Conservation (phyloP, 2,797 vertebrate genomes). For the Tachyglossus aculeatus region DNA sequence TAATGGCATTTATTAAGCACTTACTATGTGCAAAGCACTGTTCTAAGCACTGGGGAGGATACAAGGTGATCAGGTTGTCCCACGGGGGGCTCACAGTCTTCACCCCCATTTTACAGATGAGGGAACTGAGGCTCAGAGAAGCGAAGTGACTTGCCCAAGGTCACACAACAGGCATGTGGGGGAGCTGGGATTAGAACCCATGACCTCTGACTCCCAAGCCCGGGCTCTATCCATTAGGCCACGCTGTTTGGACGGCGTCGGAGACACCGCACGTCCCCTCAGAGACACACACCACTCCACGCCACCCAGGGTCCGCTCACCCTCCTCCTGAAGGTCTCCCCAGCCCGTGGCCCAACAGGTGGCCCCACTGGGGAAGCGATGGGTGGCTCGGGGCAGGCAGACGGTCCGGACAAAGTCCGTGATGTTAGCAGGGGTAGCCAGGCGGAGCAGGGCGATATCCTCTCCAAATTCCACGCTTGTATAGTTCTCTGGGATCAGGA, state of each 20-base stretch:
- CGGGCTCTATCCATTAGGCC: fast-evolving
- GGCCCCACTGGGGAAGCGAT: conserved; percentile 58
- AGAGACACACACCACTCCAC: fast-evolving
- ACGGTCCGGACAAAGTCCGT: conserved; percentile 41
- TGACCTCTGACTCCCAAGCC: neutral
- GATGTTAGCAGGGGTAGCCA: conserved; percentile 48
- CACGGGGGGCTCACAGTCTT: too few relatives aligned
- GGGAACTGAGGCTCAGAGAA: too few relatives aligned
- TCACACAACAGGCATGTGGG: too few relatives aligned
- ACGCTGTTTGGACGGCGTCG: neutral
- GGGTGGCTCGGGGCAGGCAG: conserved; percentile 62
- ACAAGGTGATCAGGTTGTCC: too few relatives aligned
- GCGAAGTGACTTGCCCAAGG: too few relatives aligned
- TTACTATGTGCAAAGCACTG: too few relatives aligned
- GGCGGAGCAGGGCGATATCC: conserved; percentile 65
- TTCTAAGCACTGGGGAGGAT: too few relatives aligned
- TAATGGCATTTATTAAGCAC: too few relatives aligned
- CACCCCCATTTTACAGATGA: too few relatives aligned
- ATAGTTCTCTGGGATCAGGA: conserved; percentile 58
- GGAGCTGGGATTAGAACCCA: too few relatives aligned
- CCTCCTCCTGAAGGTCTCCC: conserved; percentile 43
- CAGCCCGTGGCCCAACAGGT: conserved; percentile 70
- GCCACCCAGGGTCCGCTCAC: conserved; percentile 43
- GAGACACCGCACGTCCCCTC: fast-evolving
- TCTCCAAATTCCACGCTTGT: conserved; percentile 27